These are phyloP conservation scores for Propithecus perrieri DNA, from an alignment of 2,797 vertebrate species.

Conservation along the genomic window DNA sequence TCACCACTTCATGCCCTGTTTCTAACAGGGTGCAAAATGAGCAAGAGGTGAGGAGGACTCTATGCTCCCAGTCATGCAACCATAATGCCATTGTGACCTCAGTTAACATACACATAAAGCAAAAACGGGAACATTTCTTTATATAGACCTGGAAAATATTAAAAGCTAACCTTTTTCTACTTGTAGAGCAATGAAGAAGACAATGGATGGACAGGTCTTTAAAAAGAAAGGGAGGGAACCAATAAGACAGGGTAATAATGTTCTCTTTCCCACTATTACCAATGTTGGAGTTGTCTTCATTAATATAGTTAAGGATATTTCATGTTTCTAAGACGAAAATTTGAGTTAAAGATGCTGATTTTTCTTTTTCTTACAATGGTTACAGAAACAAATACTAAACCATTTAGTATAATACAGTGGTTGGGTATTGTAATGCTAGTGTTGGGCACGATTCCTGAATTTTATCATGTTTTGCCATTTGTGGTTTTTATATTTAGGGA, in stretches of 20 bases:
- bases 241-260: not conserved
- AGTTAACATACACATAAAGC: not conserved
- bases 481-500: not conserved
- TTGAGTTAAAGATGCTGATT: not conserved
- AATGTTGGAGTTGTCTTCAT: not conserved
- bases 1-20: not conserved
- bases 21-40: not conserved
- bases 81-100: not conserved
- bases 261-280: not conserved
- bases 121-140: not conserved
- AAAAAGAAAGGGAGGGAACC: not conserved
- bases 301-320: not conserved
- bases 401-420: not conserved
- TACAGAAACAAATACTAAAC: conserved; percentile 12
- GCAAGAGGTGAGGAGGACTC: not conserved
- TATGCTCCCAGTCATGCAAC: not conserved
- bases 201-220: not conserved
- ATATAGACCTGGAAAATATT: not conserved
- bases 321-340: conserved; percentile 5
- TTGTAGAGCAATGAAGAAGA: not conserved
- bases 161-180: not conserved
- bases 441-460: not conserved
- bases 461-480: not conserved
- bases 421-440: not conserved
- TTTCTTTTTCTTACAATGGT: not conserved